phyloP scores from a whole-genome alignment of 92 coral and sea anemone species.

The Parazoanthus atlanticus region DNA sequence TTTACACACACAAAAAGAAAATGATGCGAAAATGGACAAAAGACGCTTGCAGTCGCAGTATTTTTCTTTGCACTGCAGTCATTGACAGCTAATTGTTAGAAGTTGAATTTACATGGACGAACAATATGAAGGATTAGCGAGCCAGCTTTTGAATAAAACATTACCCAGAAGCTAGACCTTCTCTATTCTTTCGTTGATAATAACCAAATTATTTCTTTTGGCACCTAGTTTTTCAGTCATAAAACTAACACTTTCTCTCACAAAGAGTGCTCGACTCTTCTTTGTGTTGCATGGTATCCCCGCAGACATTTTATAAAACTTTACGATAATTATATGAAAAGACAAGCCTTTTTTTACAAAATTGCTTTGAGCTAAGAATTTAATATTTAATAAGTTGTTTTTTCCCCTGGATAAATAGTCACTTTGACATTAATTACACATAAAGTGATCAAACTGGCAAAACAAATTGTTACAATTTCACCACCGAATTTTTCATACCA shows the following conservation, averaged over 20 bases:
- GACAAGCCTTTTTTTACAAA: too few relatives aligned
- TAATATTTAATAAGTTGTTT: too few relatives aligned
- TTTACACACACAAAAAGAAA: too few relatives aligned
- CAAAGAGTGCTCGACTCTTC: too few relatives aligned
- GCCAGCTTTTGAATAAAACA: background rate
- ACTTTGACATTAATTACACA: background rate
- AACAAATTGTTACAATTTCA: too few relatives aligned
- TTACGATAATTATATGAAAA: too few relatives aligned
- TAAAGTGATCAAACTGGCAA: background rate
- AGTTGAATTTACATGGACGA: background rate
- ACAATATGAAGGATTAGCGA: background rate
- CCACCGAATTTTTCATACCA: background rate
- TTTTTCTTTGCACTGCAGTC: background rate
- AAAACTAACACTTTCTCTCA: background rate
- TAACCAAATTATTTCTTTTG: background rate
- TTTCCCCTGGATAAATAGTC: too few relatives aligned
- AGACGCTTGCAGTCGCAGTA: background rate
- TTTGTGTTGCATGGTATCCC: too few relatives aligned
- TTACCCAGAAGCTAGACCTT: background rate
- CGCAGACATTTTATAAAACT: too few relatives aligned
- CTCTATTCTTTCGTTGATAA: background rate
- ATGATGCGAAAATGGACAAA: background rate
- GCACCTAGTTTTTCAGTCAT: background rate
- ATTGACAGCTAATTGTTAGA: background rate
- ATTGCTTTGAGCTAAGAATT: too few relatives aligned